Evolutionary conservation across 2,797 vertebrate genomes (phyloP), one percentile per base, ranked within the genome.

Genomic region (Galagoides demidoff): DNA sequence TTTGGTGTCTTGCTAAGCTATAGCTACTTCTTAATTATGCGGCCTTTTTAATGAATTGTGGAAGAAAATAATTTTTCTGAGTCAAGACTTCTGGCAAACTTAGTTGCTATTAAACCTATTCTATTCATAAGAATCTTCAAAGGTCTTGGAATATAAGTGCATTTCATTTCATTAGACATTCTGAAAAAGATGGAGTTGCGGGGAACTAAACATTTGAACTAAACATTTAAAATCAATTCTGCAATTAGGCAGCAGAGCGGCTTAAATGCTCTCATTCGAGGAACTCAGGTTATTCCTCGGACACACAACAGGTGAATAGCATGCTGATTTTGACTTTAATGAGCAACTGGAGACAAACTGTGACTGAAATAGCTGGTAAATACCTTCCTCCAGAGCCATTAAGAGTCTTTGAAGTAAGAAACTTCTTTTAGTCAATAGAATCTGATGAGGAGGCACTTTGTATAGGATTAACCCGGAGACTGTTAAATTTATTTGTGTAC

Each of bases 181-280:
- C 85, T 82, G 77, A 57, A 88, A 90, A 34, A 89, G 19, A 88
- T 84, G 61, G n/a, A 93, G 43, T 96, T 95, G 90, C n/a, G 57
- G 49, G 55, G 5, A 87, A 39, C 14, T 25, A 88, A 89, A 89
- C 2, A 70, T 92, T 9, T 96, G 63, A 39, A 39, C 39, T 39
- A 39, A 39, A 39, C n/a, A 91, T 82, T 85, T 92, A 79, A 96
- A 96, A 95, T 94, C 90, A 82, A 81, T 96, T 94, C n/a, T 88
- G 39, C 68, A 92, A 34, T 89, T 87, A 96, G 55, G 45, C 55
- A 77, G 61, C 71, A 73, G 77, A 93, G 19, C 12, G 94, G 43
- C 25, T 84, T 57, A 85, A 93, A 84, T 66, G 37, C 25, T 95
- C 31, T 89, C 19, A 45, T 93, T 94, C 16, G 86, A 85, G 49